A percentile compares a stretch with the other conserved stretches of the same genome.
phyloP scores from a whole-genome alignment of 2,113 vertebrate genomes.

The Mugil cephalus region DNA sequence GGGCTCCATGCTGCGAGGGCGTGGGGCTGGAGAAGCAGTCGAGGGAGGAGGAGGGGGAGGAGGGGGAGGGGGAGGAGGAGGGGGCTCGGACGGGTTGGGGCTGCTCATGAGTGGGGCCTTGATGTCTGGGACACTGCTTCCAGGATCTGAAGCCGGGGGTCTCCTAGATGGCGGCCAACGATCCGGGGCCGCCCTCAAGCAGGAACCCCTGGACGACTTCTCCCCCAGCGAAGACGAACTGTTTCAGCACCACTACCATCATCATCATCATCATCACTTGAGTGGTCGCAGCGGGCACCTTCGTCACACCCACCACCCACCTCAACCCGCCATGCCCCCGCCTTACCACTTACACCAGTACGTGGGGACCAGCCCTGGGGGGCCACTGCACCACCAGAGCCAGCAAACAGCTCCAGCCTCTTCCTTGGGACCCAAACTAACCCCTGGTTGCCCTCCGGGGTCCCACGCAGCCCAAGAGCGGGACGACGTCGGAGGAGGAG shows the following conservation, averaged over 20 bases:
- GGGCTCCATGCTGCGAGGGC: slow-evolving; percentile 84
- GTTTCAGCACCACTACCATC: slow-evolving; percentile 88
- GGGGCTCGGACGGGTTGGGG: slow-evolving; percentile 71
- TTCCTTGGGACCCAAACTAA: slow-evolving; percentile 81
- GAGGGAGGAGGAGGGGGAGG: slow-evolving; percentile 50
- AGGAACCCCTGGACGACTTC: slow-evolving; percentile 94
- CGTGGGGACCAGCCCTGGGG: slow-evolving; percentile 78
- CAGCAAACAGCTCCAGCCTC: slow-evolving; percentile 71
- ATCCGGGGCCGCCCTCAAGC: slow-evolving; percentile 88
- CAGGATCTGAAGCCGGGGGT: slow-evolving; percentile 52
- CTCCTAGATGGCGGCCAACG: slow-evolving; percentile 82
- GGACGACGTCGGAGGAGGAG: slow-evolving; percentile 77
- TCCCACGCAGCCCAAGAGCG: slow-evolving; percentile 74
- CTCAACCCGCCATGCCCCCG: slow-evolving; percentile 88
- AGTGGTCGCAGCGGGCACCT: slow-evolving; percentile 73
- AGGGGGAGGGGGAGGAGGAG: slow-evolving; percentile 55
- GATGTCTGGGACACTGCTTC: slow-evolving; percentile 71
- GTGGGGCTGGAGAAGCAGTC: slow-evolving; percentile 57
- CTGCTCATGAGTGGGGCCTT: slow-evolving; percentile 72
- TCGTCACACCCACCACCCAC: slow-evolving; percentile 81
- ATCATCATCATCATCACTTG: slow-evolving; percentile 86
- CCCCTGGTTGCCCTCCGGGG: slow-evolving; percentile 69
- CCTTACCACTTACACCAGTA: slow-evolving; percentile 93
- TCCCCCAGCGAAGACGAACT: slow-evolving; percentile 88
- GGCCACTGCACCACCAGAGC: slow-evolving; percentile 81